Percentiles rank a stretch among this genome's conserved stretches.
Evolutionary conservation across 2,797 vertebrate species (phyloP).

Genomic region (Odontamblyopus rebecca): DNA sequence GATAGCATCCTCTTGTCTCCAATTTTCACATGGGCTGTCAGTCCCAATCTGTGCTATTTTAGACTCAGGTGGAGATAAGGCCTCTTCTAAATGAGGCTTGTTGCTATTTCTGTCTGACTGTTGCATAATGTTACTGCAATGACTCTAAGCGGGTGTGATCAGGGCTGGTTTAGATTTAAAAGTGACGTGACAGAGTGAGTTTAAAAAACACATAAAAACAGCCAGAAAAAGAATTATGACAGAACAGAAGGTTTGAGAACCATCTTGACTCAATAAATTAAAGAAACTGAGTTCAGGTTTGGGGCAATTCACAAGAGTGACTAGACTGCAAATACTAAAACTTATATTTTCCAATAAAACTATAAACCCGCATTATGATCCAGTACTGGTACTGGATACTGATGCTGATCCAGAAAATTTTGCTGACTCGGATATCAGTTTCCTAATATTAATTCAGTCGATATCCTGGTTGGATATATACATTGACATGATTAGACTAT

Average conservation of each 20-base stretch:
- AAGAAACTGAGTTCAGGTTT: constrained; percentile 34
- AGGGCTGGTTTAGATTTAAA: constrained; percentile 59
- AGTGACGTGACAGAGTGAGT: constrained; percentile 36
- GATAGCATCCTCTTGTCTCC: constrained; percentile 19
- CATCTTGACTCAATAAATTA: constrained; percentile 24
- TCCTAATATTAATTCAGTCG: no score
- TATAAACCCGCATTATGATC: no score
- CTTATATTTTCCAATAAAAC: no score
- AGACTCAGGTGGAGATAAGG: constrained; percentile 56
- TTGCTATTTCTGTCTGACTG: constrained; percentile 50
- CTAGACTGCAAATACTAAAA: neutral
- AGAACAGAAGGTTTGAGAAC: constrained; percentile 15
- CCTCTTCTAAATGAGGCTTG: constrained; percentile 49
- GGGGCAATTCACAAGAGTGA: constrained; percentile 22
- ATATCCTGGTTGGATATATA: no score
- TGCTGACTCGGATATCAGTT: no score
- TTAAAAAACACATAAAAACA: constrained; percentile 34
- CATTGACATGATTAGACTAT: no score
- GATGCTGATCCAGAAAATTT: no score
- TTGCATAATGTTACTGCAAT: constrained; percentile 46
- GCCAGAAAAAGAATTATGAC: constrained; percentile 30
- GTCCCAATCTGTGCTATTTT: constrained; percentile 45
- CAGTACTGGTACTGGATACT: no score
- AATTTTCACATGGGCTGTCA: constrained; percentile 41
- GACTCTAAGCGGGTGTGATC: constrained; percentile 46